A percentile compares a stretch with the other conserved stretches of the same genome.
Evolutionary conservation across 2,888 invertebrate species (phyloP).

Genomic region (Cataglyphis cursor): DNA sequence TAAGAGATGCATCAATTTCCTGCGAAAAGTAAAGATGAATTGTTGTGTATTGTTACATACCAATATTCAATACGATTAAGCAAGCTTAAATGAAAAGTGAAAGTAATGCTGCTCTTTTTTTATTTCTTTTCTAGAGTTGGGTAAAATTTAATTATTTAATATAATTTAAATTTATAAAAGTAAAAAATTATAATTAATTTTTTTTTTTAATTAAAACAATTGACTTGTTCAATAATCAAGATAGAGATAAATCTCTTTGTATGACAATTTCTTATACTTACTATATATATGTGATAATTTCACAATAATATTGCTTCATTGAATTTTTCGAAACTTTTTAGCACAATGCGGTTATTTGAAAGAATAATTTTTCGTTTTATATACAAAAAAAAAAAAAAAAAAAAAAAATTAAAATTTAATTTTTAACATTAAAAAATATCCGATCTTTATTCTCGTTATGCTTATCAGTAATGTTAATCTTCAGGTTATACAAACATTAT

Average conservation of each 20-base stretch:
- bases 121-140: neutral
- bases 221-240: neutral
- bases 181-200: neutral
- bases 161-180: neutral
- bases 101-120: neutral
- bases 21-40: neutral
- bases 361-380: neutral
- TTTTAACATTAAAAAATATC: neutral
- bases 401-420: neutral
- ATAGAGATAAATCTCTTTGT: neutral
- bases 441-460: neutral
- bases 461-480: neutral
- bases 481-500: neutral
- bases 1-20: neutral
- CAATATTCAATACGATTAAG: neutral
- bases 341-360: neutral
- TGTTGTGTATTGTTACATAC: neutral
- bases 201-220: neutral
- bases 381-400: neutral
- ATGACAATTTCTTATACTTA: neutral
- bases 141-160: neutral
- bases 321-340: neutral
- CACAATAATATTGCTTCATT: neutral
- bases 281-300: neutral
- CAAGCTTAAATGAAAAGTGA: conserved; percentile 3